Evolutionary conservation across 2,888 invertebrate species (phyloP).

Genomic region (Helicoverpa assulta): DNA sequence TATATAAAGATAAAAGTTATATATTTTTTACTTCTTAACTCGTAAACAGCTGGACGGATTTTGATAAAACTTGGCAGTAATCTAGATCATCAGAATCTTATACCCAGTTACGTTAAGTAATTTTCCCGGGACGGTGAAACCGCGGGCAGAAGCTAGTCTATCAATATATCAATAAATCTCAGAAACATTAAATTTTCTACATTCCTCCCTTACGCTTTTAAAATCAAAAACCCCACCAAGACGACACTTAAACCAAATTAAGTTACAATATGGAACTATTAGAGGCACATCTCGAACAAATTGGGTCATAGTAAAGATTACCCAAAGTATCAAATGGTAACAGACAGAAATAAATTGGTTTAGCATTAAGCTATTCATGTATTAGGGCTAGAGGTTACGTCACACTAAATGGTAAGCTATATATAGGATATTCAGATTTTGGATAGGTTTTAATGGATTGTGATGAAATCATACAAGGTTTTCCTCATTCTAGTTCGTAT

Average conservation of each 20-base stretch:
- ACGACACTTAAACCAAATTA: conserved; percentile 34
- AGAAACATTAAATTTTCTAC: background rate
- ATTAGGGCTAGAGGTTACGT: conserved; percentile 29
- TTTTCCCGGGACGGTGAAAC: too few species aligned
- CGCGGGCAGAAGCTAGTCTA: too few species aligned
- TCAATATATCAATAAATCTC: background rate
- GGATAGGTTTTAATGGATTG: too few species aligned
- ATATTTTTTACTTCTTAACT: too few species aligned
- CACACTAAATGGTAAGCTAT: conserved; percentile 30
- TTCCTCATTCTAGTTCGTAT: too few species aligned
- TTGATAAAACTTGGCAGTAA: too few species aligned
- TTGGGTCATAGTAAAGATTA: conserved; percentile 59
- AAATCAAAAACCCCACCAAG: background rate
- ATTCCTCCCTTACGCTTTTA: background rate
- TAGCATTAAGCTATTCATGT: conserved; percentile 55
- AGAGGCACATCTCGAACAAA: conserved; percentile 48
- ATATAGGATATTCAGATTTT: too few species aligned
- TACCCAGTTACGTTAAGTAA: too few species aligned
- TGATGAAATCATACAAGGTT: too few species aligned
- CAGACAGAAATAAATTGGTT: conserved; percentile 62
- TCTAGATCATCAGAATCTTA: too few species aligned
- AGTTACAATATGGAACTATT: conserved; percentile 25
- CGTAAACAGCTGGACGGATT: too few species aligned
- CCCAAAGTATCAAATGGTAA: conserved; percentile 59
- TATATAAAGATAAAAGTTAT: too few species aligned